These are phyloP conservation scores for Hetaerina titia DNA, from an alignment of 2,888 invertebrate species.

Conservation along the genomic window DNA sequence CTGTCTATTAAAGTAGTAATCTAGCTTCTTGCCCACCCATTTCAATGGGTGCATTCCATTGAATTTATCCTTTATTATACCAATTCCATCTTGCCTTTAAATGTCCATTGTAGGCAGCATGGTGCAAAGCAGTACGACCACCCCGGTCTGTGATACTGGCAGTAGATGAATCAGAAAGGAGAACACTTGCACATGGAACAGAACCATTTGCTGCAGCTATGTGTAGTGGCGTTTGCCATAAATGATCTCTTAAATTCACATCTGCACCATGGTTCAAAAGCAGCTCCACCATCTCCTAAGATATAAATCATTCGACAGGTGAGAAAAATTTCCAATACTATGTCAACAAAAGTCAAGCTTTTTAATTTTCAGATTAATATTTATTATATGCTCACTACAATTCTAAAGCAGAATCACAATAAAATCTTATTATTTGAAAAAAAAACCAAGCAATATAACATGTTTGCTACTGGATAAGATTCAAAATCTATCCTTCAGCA, in stretches of 20 bases:
- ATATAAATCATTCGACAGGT: slow-evolving; percentile 58
- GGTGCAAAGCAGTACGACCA: slow-evolving; percentile 82
- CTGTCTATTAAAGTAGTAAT: no score
- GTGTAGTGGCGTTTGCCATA: slow-evolving; percentile 83
- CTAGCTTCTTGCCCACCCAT: no score
- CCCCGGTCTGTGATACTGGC: slow-evolving; percentile 79
- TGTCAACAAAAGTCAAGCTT: no score
- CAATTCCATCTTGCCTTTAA: slow-evolving; percentile 75
- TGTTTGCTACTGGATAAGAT: not conserved
- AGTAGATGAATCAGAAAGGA: slow-evolving; percentile 78
- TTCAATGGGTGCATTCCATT: no score
- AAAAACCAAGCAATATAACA: not conserved
- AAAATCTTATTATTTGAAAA: not conserved
- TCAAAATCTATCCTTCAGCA: not conserved
- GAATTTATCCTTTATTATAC: not conserved
- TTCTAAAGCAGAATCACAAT: not conserved
- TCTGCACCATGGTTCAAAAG: slow-evolving; percentile 81
- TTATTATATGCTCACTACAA: no score
- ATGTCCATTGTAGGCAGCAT: slow-evolving; percentile 83
- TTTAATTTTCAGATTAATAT: not conserved
- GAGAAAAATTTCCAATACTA: not conserved
- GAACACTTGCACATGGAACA: slow-evolving; percentile 79
- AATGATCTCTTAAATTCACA: slow-evolving; percentile 80
- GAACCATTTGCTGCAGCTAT: slow-evolving; percentile 83
- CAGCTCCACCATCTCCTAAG: slow-evolving; percentile 78